Evolutionary conservation across 2,113 vertebrate species (phyloP).

Genomic region (Panthera tigris): DNA sequence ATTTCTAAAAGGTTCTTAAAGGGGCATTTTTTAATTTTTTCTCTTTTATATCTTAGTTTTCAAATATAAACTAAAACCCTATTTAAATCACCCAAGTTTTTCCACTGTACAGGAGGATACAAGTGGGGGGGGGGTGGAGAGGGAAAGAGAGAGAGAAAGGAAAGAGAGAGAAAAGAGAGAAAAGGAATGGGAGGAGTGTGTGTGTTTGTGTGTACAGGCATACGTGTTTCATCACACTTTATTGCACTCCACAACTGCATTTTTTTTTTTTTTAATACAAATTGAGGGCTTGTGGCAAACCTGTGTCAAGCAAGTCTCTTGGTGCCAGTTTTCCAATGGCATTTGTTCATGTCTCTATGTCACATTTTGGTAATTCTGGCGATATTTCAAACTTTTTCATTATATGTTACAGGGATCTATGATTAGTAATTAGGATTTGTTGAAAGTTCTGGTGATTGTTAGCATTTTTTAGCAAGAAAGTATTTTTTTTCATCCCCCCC

Average conservation of each 20-base stretch:
- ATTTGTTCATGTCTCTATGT: neutral
- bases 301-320: neutral
- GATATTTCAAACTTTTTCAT: neutral
- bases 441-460: neutral
- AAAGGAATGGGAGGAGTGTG: neutral
- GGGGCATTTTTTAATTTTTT: neutral
- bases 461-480: neutral
- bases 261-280: neutral
- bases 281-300: neutral
- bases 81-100: neutral
- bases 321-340: neutral
- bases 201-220: neutral
- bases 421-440: neutral
- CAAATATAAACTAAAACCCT: neutral
- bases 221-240: neutral
- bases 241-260: neutral
- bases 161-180: neutral
- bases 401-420: neutral
- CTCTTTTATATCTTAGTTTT: neutral
- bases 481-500: neutral
- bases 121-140: neutral
- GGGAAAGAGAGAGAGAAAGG: neutral
- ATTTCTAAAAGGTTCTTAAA: constrained; percentile 31
- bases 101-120: neutral
- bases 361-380: neutral